Conservation (phyloP, 1,140 invertebrate species). For the Hypsibius dujardini region DNA sequence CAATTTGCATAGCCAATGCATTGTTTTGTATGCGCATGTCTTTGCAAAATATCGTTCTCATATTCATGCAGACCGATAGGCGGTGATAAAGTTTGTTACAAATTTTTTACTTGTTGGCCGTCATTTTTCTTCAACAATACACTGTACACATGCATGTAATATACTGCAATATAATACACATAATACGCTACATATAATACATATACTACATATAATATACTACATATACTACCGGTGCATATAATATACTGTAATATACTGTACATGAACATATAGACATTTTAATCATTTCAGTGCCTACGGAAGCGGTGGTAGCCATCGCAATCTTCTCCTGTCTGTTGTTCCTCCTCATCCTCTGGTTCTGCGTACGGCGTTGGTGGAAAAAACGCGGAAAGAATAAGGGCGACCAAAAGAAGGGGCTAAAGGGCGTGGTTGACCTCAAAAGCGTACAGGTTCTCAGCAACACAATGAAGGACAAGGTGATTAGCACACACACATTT, state of each 20-base stretch:
- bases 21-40: too few relatives aligned
- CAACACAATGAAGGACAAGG: slow-evolving; percentile 88
- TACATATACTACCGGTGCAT: too few relatives aligned
- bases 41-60: too few relatives aligned
- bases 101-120: too few relatives aligned
- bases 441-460: slow-evolving; percentile 87
- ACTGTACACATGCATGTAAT: too few relatives aligned
- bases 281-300: slow-evolving; percentile 30
- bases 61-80: too few relatives aligned
- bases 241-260: background rate
- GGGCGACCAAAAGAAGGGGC: slow-evolving; percentile 63
- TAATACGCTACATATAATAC: too few relatives aligned
- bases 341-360: slow-evolving; percentile 70
- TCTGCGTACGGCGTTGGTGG: slow-evolving; percentile 83
- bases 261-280: background rate
- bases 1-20: too few relatives aligned
- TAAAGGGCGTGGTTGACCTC: slow-evolving; percentile 79
- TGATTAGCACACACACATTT: slow-evolving; percentile 31
- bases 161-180: too few relatives aligned
- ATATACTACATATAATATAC: too few relatives aligned
- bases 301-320: slow-evolving; percentile 32
- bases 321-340: slow-evolving; percentile 39
- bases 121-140: too few relatives aligned
- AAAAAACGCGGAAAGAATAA: slow-evolving; percentile 82
- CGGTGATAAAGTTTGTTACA: too few relatives aligned